These are phyloP conservation scores for Zoroaster sp. DNA, from an alignment of 53 echinoderm and acorn worm genomes.

Conservation along the genomic window DNA sequence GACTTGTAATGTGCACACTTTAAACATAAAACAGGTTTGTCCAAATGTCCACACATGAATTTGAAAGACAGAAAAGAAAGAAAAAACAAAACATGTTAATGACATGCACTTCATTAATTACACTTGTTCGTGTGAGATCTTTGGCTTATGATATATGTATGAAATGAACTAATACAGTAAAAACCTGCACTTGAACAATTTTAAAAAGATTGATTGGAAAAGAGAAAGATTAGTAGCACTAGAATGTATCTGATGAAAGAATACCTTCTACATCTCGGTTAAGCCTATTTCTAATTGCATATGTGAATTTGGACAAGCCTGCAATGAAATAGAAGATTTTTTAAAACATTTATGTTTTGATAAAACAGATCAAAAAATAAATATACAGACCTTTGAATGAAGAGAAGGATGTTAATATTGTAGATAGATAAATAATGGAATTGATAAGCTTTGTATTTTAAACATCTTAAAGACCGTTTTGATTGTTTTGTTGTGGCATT, in stretches of 20 bases:
- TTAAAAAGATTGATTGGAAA: no score
- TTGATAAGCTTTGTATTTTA: slow-evolving; percentile 41
- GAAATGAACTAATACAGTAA: no score
- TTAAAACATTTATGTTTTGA: background rate
- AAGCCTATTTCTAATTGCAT: background rate
- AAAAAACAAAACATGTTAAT: no score
- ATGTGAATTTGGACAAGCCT: slow-evolving; percentile 3
- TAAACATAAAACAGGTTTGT: background rate
- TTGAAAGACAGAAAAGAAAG: background rate
- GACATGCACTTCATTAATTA: no score
- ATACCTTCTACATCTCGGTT: no score
- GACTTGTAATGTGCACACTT: background rate
- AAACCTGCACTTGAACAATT: no score
- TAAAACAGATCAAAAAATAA: background rate
- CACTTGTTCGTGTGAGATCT: no score
- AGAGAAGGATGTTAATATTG: slow-evolving; percentile 45
- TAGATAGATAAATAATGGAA: slow-evolving; percentile 40
- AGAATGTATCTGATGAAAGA: no score
- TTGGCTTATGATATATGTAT: no score
- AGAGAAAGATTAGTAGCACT: no score
- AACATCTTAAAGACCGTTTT: slow-evolving; percentile 25
- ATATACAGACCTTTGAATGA: background rate
- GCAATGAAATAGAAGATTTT: background rate
- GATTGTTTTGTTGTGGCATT: background rate
- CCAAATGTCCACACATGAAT: background rate